Conservation (phyloP, 2,888 invertebrate genomes). For the Trichogramma dendrolimi region DNA sequence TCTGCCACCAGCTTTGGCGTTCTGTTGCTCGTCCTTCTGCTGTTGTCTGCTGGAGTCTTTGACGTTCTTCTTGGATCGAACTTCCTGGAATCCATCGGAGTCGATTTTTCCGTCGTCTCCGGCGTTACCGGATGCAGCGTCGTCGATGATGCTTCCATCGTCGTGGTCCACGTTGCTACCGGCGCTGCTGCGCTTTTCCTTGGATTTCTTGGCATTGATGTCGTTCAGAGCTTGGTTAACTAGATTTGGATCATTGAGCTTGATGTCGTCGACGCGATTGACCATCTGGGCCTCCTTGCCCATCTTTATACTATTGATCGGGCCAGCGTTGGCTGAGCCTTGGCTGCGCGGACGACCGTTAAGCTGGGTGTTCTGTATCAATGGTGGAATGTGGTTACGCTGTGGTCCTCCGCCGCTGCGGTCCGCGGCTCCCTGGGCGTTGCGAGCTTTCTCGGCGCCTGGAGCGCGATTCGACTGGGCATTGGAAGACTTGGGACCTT, state of each 20-base stretch:
- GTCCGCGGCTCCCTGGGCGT: conserved; percentile 38
- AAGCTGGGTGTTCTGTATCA: conserved; percentile 43
- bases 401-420: conserved; percentile 32
- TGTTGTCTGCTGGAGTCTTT: conserved; percentile 58
- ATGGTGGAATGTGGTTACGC: conserved; percentile 45
- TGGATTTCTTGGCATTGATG: conserved; percentile 47
- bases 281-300: conserved; percentile 50
- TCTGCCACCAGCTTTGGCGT: conserved; percentile 26
- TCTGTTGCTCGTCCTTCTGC: conserved; percentile 44
- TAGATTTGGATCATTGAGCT: conserved; percentile 55
- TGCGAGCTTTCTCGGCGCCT: conserved; percentile 22
- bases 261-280: conserved; percentile 57
- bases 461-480: conserved; percentile 12
- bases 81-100: conserved; percentile 78
- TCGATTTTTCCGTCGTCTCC: conserved; percentile 51
- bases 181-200: conserved; percentile 46
- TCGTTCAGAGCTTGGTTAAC: conserved; percentile 57
- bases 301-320: conserved; percentile 26
- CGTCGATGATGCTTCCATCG: conserved; percentile 52
- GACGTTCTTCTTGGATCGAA: conserved; percentile 72
- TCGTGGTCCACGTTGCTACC: conserved; percentile 57
- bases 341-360: conserved; percentile 46
- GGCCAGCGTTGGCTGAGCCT: conserved; percentile 41
- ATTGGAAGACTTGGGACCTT: conserved; percentile 39
- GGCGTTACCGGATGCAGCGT: conserved; percentile 43